phyloP scores from a whole-genome alignment of 2,113 vertebrate genomes.

The Lepisosteus osseus region DNA sequence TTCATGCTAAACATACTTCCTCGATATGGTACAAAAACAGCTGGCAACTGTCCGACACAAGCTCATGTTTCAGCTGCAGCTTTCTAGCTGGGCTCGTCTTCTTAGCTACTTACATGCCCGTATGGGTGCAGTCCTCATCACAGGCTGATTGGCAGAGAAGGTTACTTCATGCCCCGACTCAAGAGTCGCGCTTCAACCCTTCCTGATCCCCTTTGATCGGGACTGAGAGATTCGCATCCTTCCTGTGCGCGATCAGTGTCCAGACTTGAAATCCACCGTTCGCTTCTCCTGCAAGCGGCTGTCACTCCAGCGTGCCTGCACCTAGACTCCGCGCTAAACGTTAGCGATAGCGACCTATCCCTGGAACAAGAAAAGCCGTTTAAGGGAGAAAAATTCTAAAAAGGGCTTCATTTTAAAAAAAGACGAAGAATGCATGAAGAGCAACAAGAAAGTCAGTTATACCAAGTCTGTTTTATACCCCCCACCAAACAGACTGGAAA shows the following conservation, averaged over 20 bases:
- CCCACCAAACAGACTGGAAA: slow-evolving; percentile 91
- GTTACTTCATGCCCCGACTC: slow-evolving; percentile 38
- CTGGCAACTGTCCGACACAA: background rate
- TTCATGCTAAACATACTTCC: background rate
- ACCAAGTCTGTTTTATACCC: slow-evolving; percentile 87
- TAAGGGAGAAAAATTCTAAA: slow-evolving; percentile 94
- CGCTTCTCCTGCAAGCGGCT: slow-evolving; percentile 29
- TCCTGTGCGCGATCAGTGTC: slow-evolving; percentile 7
- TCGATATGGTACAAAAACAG: background rate
- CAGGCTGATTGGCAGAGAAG: slow-evolving; percentile 78
- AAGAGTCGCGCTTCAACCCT: slow-evolving; percentile 30
- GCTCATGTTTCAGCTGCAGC: slow-evolving; percentile 37
- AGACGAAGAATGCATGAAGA: slow-evolving; percentile 95
- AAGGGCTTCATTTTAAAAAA: slow-evolving; percentile 86
- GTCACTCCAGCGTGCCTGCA: slow-evolving; percentile 33
- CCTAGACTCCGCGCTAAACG: slow-evolving; percentile 63
- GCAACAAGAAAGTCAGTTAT: slow-evolving; percentile 98
- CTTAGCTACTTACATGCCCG: slow-evolving; percentile 82
- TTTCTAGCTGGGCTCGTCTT: slow-evolving; percentile 6
- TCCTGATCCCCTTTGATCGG: slow-evolving; percentile 18
- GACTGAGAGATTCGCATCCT: slow-evolving; percentile 27
- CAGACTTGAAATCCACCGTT: slow-evolving; percentile 35
- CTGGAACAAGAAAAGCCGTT: slow-evolving; percentile 97
- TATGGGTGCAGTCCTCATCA: slow-evolving; percentile 73
- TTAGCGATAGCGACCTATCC: slow-evolving; percentile 73